These are phyloP conservation scores for Ornithoptera alexandrae DNA, from an alignment of 2,888 invertebrate species.

Conservation along the genomic window DNA sequence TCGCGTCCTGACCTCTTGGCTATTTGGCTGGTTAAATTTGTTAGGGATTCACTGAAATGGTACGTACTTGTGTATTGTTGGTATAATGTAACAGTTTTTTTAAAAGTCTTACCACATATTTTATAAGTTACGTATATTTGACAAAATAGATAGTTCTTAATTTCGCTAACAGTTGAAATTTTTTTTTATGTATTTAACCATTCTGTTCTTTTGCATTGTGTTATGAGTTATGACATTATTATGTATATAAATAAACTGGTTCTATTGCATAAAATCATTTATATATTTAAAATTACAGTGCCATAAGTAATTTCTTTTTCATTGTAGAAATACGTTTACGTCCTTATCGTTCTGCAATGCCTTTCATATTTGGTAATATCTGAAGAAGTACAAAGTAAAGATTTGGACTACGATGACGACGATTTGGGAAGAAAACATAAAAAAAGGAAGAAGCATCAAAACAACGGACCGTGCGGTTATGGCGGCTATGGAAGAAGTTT, in stretches of 20 bases:
- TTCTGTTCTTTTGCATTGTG: no score
- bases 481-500: constrained; percentile 56
- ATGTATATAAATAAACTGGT: no score
- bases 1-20: constrained; percentile 37
- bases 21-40: constrained; percentile 30
- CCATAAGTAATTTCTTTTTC: neutral
- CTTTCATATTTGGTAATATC: constrained; percentile 39
- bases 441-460: constrained; percentile 60
- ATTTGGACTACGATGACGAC: constrained; percentile 43
- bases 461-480: constrained; percentile 46
- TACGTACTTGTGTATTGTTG: neutral
- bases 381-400: constrained; percentile 49
- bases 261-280: no score
- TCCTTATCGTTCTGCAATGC: constrained; percentile 48
- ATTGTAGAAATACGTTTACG: constrained; percentile 47
- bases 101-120: no score
- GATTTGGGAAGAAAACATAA: constrained; percentile 56
- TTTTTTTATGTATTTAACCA: no score
- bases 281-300: no score
- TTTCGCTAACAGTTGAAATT: no score
- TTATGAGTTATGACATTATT: no score
- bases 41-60: constrained; percentile 1
- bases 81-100: no score
- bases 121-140: no score
- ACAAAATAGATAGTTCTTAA: no score